These are phyloP conservation scores for Blastobasis lacticolella DNA, from an alignment of 2,888 invertebrate genomes.

Conservation along the genomic window DNA sequence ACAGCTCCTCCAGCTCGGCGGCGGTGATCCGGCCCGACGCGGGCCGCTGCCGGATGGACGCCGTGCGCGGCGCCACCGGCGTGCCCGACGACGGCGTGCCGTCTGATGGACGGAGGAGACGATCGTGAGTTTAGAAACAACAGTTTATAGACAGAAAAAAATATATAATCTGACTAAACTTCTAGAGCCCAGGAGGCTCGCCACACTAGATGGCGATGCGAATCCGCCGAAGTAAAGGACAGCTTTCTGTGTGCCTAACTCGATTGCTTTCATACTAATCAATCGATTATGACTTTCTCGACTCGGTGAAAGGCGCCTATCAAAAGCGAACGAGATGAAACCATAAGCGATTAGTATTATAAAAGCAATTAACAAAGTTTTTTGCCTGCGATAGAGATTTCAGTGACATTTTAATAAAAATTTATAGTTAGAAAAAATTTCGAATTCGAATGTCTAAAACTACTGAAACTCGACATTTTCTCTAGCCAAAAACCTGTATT, in stretches of 20 bases:
- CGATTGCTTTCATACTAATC: neutral
- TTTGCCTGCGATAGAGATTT: too few relatives aligned
- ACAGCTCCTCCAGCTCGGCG: slow-evolving; percentile 93
- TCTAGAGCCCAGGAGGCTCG: neutral
- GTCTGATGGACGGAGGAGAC: slow-evolving; percentile 17
- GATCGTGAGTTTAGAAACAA: too few relatives aligned
- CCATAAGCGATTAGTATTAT: too few relatives aligned
- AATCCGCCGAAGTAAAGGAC: neutral
- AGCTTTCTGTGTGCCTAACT: neutral
- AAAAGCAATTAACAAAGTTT: too few relatives aligned
- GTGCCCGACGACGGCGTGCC: slow-evolving; percentile 70
- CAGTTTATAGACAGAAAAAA: too few relatives aligned
- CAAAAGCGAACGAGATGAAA: too few relatives aligned
- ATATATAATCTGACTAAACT: neutral
- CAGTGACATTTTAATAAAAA: too few relatives aligned
- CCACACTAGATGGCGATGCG: neutral
- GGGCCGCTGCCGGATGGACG: slow-evolving; percentile 92
- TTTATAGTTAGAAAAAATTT: too few relatives aligned
- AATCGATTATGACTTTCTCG: neutral
- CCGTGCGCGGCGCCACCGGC: slow-evolving; percentile 86
- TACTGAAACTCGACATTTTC: too few relatives aligned
- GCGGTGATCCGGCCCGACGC: slow-evolving; percentile 92
- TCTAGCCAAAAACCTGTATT: too few relatives aligned
- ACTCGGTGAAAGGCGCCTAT: too few relatives aligned
- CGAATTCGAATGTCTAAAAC: too few relatives aligned